Evolutionary conservation across 2,888 invertebrate species (phyloP), one percentile per base, ranked within the genome.

Genomic region (Scaptomyza flava): DNA sequence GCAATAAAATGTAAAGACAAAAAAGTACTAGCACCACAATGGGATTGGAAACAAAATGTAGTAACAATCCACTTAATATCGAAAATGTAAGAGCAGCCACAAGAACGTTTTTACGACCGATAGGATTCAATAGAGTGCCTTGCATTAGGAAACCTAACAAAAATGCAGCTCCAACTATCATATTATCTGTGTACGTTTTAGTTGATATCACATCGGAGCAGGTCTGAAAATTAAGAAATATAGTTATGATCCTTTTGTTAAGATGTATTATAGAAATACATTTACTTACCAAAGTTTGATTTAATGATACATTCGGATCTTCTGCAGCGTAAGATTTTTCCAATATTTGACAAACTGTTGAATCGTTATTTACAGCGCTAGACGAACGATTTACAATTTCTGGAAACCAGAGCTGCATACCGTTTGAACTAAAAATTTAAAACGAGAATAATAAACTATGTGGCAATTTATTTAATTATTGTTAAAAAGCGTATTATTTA

Each of bases 331-430:
- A 85, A 0, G 84, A 87, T 9, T 63, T 74, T n/a, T 86, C 81
- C 33, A 90, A 68, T 27, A 89, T 77, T 45, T 82, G 72, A 43
- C 90, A 90, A 6, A 91, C 83, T 0, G 89, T 85, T 3, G 79
- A 80, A 12, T 64, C 67, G 0, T 52, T 54, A 12, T 64, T 67
- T 12, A 45, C 62, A 0, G 63, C 23, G 2, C 64, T 76, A 0
- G 90, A 80, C 0, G 89, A 84, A 27, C 89, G 89, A 56, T 91
- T 91, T 0, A 90, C 89, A 54, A 91, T 92, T 69, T 91, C 92
- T 0, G 91, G 91, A 74, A 89, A 91, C 91, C 92, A 91, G 38
- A 91, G 59, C 38, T 91, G 90, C 87, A 91, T 87, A 20, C 91
- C 91, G 38, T 86, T 87, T 3, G 91, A 91, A 8, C 91, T 91